A percentile compares a stretch with the other conserved stretches of the same genome.
Evolutionary conservation across 1,140 invertebrate genomes (phyloP).

Genomic region (Lysiphlebus fabarum): DNA sequence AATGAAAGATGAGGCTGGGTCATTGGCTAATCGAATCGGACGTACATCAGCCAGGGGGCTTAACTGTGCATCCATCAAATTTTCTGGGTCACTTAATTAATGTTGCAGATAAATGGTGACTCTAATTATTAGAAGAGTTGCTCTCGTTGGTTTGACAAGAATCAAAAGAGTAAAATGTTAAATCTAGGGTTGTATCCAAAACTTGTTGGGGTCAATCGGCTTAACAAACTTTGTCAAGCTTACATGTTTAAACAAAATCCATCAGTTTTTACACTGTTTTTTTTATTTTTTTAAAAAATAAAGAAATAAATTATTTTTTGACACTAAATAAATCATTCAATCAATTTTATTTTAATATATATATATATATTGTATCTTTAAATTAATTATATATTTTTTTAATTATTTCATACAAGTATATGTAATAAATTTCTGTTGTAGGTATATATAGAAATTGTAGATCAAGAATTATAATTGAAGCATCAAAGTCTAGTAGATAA

Average conservation of each 20-base stretch:
- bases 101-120: constrained; percentile 17
- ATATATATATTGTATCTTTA: too few relatives aligned
- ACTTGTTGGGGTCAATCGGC: constrained; percentile 19
- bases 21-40: constrained; percentile 20
- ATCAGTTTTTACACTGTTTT: too few relatives aligned
- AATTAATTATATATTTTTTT: too few relatives aligned
- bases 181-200: too few relatives aligned
- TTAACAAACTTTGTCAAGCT: constrained; percentile 30
- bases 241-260: constrained; percentile 8
- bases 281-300: too few relatives aligned
- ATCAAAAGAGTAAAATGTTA: too few relatives aligned
- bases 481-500: too few relatives aligned
- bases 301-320: too few relatives aligned
- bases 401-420: neutral
- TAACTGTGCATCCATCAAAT: constrained; percentile 4
- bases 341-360: too few relatives aligned
- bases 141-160: constrained; percentile 10
- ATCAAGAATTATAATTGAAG: neutral
- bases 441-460: neutral
- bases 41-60: constrained; percentile 1
- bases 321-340: too few relatives aligned
- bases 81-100: constrained; percentile 32
- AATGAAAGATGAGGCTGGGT: constrained; percentile 4
- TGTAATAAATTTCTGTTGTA: too few relatives aligned
- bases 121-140: constrained; percentile 16